phyloP scores from a whole-genome alignment of 2,113 vertebrate species.

The Hemibagrus wyckioides region DNA sequence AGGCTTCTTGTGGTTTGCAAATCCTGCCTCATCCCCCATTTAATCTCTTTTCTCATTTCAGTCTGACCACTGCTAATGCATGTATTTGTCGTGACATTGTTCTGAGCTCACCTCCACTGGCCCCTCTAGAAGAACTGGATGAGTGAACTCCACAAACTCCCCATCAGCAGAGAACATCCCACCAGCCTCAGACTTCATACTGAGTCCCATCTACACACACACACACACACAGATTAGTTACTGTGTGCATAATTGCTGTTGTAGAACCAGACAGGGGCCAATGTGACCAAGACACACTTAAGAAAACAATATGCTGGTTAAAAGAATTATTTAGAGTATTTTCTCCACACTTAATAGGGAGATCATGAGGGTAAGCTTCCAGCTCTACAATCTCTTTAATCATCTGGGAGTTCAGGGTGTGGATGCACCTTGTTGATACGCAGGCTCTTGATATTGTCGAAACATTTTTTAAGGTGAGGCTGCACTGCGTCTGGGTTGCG shows the following conservation, averaged over 20 bases:
- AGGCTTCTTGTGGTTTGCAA: background rate
- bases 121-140: constrained; percentile 73
- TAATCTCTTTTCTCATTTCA: background rate
- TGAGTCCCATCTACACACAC: constrained; percentile 64
- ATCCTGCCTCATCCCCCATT: background rate
- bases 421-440: constrained; percentile 75
- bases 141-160: constrained; percentile 75
- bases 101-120: constrained; percentile 57
- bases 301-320: background rate
- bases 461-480: constrained; percentile 88
- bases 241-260: background rate
- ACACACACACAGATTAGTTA: constrained; percentile 10
- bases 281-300: background rate
- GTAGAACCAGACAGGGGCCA: background rate
- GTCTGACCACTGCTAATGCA: background rate
- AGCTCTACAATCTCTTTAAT: constrained; percentile 1
- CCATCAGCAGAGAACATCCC: constrained; percentile 86
- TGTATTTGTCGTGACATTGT: background rate
- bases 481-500: constrained; percentile 84
- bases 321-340: background rate
- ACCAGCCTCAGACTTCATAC: constrained; percentile 62
- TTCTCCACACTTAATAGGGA: background rate
- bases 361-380: background rate
- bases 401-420: background rate
- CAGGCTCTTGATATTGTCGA: constrained; percentile 85